A percentile compares a stretch with the other conserved stretches of the same genome.
These are phyloP conservation scores for Montipora efflorescens DNA, from an alignment of 64 coral and sea anemone species.

Conservation along the genomic window DNA sequence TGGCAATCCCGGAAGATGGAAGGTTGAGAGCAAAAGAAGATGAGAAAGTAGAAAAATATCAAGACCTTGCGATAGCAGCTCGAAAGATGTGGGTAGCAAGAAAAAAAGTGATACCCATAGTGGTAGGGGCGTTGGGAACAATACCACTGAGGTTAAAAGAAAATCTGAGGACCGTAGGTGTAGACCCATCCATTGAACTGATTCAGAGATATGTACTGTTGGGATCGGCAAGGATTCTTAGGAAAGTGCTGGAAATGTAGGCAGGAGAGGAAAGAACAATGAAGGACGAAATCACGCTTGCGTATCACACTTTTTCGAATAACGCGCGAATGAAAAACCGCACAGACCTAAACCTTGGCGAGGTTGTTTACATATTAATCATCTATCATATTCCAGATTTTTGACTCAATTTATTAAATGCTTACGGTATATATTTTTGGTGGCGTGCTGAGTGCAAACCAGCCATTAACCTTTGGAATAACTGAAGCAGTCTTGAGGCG, in stretches of 20 bases:
- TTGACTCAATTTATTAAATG: too few relatives aligned
- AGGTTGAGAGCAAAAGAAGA: constrained; percentile 35
- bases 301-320: too few relatives aligned
- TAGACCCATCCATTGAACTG: neutral
- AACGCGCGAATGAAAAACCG: too few relatives aligned
- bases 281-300: neutral
- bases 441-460: too few relatives aligned
- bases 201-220: neutral
- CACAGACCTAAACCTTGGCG: too few relatives aligned
- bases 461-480: too few relatives aligned
- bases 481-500: too few relatives aligned
- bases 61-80: constrained; percentile 9
- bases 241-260: neutral
- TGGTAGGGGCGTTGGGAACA: constrained; percentile 47
- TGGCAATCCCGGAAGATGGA: neutral
- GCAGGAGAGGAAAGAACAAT: neutral
- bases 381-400: too few relatives aligned
- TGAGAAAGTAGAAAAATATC: constrained; percentile 47
- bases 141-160: constrained; percentile 30
- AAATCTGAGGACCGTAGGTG: constrained; percentile 16
- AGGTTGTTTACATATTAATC: too few relatives aligned
- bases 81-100: constrained; percentile 39
- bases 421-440: too few relatives aligned
- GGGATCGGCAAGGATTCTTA: neutral
- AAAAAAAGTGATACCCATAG: constrained; percentile 49